Conservation (phyloP, 1,140 invertebrate genomes). For the Lordiphosa collinella region DNA sequence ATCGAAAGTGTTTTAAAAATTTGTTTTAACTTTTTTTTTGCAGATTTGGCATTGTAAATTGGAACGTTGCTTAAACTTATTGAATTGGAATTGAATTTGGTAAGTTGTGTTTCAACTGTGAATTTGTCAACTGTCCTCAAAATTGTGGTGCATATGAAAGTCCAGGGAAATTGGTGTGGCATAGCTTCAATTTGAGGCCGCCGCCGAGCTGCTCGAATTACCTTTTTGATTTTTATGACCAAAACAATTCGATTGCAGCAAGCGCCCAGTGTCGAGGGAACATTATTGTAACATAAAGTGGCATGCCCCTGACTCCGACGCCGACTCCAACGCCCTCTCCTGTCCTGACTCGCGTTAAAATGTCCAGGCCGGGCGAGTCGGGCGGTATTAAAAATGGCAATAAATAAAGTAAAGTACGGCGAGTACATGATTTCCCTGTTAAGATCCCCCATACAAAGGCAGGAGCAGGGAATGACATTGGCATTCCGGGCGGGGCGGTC, state of each 20-base stretch:
- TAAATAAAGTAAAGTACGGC: constrained; percentile 79
- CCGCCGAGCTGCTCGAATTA: constrained; percentile 46
- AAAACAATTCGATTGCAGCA: constrained; percentile 74
- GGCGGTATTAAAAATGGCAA: constrained; percentile 79
- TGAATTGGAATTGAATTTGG: too few species aligned
- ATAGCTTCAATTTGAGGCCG: constrained; percentile 2
- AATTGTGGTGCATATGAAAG: constrained; percentile 11
- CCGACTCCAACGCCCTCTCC: background rate
- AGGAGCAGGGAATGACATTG: constrained; percentile 25
- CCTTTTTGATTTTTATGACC: constrained; percentile 78
- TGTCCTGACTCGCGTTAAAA: constrained; percentile 53
- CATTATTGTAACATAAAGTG: constrained; percentile 78
- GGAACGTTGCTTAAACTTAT: too few species aligned
- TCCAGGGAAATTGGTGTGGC: constrained; percentile 10
- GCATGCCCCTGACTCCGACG: constrained; percentile 25
- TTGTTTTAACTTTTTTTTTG: too few species aligned
- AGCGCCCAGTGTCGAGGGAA: constrained; percentile 58
- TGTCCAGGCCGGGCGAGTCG: constrained; percentile 57
- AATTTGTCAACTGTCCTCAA: too few species aligned
- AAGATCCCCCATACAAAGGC: constrained; percentile 59
- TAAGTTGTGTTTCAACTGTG: too few species aligned
- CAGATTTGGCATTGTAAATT: too few species aligned
- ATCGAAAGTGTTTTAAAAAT: too few species aligned
- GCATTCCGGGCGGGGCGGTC: constrained; percentile 15
- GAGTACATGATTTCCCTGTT: constrained; percentile 80